phyloP scores from a whole-genome alignment of 2,797 vertebrate genomes.

The Neopelma chrysocephalum region DNA sequence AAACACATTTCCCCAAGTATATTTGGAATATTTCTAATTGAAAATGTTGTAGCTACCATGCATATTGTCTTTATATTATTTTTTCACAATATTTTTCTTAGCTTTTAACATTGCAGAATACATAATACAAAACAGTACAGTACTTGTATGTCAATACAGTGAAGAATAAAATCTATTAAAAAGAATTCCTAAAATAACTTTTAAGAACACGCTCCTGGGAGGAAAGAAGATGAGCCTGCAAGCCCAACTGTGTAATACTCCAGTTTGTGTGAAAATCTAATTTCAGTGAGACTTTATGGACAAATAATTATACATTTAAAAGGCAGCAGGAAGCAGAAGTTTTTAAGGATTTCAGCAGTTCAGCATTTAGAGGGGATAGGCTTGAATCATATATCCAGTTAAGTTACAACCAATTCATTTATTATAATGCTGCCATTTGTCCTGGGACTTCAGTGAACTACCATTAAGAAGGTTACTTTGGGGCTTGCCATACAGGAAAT shows the following conservation, averaged over 20 bases:
- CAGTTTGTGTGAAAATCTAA: not conserved
- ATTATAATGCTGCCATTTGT: not conserved
- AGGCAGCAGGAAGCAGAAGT: not conserved
- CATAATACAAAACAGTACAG: not conserved
- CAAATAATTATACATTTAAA: not conserved
- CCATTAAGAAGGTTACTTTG: not conserved
- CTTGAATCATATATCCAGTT: not conserved
- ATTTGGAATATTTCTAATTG: not conserved
- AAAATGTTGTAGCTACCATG: not conserved
- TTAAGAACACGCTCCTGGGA: not conserved
- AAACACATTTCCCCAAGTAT: not conserved
- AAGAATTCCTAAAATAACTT: not conserved
- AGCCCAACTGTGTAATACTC: not conserved
- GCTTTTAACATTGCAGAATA: not conserved
- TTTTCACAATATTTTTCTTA: not conserved
- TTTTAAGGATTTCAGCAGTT: not conserved
- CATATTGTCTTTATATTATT: not conserved
- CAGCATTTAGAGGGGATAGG: not conserved
- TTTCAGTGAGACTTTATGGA: not conserved
- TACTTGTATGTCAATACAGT: not conserved
- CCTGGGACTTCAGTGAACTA: not conserved
- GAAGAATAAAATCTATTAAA: not conserved
- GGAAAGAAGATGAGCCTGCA: not conserved
- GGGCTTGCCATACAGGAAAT: not conserved
- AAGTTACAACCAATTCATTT: not conserved